Percentiles rank a stretch among this genome's conserved stretches.
Conservation (phyloP, 2,797 vertebrate species). For the Artibeus jamaicensis region DNA sequence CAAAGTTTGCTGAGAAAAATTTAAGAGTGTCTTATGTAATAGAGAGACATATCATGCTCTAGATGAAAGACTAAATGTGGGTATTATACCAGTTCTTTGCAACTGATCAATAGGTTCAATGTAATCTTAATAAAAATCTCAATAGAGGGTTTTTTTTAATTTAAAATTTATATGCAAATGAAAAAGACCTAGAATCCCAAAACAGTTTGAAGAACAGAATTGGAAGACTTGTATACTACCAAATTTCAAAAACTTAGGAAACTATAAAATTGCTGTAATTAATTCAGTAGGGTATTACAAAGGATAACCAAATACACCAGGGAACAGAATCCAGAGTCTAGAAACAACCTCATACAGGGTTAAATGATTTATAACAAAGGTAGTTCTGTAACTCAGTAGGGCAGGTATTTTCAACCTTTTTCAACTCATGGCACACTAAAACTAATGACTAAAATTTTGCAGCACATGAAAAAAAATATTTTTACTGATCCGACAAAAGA, state of each 20-base stretch:
- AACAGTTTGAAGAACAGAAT: neutral
- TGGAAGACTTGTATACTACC: neutral
- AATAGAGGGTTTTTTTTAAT: neutral
- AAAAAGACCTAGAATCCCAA: neutral
- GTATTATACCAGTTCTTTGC: neutral
- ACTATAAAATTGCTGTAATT: neutral
- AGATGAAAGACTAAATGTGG: neutral
- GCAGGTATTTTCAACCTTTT: neutral
- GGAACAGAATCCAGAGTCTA: neutral
- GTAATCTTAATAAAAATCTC: neutral
- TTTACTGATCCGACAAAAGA: neutral
- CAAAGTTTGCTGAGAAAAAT: neutral
- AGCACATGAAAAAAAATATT: neutral
- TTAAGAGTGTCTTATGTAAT: neutral
- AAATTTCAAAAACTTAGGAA: neutral
- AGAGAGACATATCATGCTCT: neutral
- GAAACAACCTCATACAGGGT: neutral
- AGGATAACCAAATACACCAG: neutral
- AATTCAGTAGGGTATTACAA: neutral
- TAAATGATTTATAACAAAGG: neutral
- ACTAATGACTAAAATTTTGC: neutral
- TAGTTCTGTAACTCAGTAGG: neutral
- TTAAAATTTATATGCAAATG: neutral
- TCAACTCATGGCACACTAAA: neutral
- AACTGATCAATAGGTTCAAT: neutral